Base-by-base conservation (phyloP, 2,888 invertebrate genomes). In the Brachyptera putata region DNA sequence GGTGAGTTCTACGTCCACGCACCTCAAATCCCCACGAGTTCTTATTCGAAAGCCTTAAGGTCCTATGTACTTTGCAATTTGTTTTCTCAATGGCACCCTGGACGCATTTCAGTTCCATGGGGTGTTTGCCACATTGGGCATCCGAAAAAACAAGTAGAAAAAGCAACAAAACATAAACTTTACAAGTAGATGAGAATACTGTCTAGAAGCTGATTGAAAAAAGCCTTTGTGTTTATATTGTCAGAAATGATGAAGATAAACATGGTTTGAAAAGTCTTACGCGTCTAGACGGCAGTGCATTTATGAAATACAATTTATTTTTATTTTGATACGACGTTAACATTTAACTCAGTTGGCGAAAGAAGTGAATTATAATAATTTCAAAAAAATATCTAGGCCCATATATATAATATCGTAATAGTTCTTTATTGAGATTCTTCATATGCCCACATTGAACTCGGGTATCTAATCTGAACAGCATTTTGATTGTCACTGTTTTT, bases 31-130 rank as follows among this genome's bases (percentile, higher is more conserved):
- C 53, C 34, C 36, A 16, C 34, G 22, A 53, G 34, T 18, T 53
- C 34, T 18, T 36, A 18, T 53, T 22, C 50, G 26, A 25, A 30
- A 50, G 39, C 50, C 50, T 30, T 16, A 13, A 11, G 18, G 53
- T 34, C 53, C 34, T 34, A 13, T 36, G 53, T 53, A 53, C 36
- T 53, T 34, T 34, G 53, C 53, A 53, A 53, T 53, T 53, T 53
- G 53, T 53, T 53, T 53, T 36, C 53, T 34, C 53, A 53, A 53
- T 34, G 53, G 34, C 53, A 53, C 53, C 53, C 53, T 21, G 18
- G 53, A 34, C 34, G 26, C 30, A 50, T 50, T 48, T 48, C 48
- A 16, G n/a, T 48, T 48, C 25, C 25, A 21, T 30, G 30, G 30
- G 30, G 30, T 5, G 30, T 7, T 30, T 30, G 30, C n/a, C 30